Percentiles rank a stretch among this genome's conserved stretches.
Evolutionary conservation across 1,140 invertebrate genomes (phyloP).

Genomic region (Meteorus sp.): DNA sequence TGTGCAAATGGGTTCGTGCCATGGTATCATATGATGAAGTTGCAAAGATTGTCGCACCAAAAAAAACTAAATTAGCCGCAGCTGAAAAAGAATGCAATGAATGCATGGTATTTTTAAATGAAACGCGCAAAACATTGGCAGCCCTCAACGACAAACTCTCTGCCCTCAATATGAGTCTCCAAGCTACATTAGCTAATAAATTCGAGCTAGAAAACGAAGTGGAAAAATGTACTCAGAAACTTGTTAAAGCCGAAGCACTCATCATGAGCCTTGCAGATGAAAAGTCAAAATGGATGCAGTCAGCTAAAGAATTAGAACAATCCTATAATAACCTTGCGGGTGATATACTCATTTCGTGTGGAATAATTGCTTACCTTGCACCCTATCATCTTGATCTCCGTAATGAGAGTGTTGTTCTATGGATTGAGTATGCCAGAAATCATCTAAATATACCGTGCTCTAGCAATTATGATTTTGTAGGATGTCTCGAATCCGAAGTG

Average conservation of each 20-base stretch:
- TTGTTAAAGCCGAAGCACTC: conserved; percentile 70
- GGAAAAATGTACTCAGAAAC: conserved; percentile 65
- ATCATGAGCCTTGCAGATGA: conserved; percentile 70
- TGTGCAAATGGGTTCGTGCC: conserved; percentile 75
- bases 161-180: conserved; percentile 59
- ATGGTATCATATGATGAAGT: conserved; percentile 76
- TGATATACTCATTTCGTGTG: conserved; percentile 68
- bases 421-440: conserved; percentile 61
- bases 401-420: conserved; percentile 53
- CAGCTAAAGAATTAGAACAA: conserved; percentile 61
- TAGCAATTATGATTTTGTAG: conserved; percentile 60
- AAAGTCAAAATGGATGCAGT: conserved; percentile 67
- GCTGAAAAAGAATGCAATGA: conserved; percentile 65
- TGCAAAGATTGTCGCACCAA: conserved; percentile 69
- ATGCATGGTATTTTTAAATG: conserved; percentile 64
- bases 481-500: conserved; percentile 64
- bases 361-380: conserved; percentile 68
- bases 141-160: conserved; percentile 66
- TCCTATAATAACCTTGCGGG: conserved; percentile 65
- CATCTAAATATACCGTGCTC: conserved; percentile 63
- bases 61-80: conserved; percentile 63
- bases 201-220: conserved; percentile 62
- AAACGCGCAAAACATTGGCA: conserved; percentile 62
- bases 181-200: conserved; percentile 55
- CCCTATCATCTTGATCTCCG: conserved; percentile 62